These are phyloP conservation scores for Callosobruchus maculatus DNA, from an alignment of 2,888 invertebrate species.

Conservation along the genomic window DNA sequence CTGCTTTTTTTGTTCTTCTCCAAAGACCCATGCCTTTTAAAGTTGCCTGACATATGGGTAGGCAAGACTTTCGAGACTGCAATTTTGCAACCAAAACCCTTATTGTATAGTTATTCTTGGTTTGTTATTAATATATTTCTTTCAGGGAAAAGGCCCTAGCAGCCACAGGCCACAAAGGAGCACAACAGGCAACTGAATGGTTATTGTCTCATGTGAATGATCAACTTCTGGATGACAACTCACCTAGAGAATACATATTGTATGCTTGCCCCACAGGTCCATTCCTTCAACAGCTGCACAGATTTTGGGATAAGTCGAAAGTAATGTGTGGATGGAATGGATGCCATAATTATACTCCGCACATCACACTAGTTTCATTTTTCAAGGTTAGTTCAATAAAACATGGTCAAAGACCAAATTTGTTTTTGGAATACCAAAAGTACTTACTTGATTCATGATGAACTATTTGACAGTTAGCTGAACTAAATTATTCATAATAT, in stretches of 20 bases:
- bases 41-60: too few relatives aligned
- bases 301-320: constrained; percentile 77
- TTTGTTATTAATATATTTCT: too few relatives aligned
- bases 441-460: too few relatives aligned
- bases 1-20: too few relatives aligned
- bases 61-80: too few relatives aligned
- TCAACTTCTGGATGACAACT: constrained; percentile 69
- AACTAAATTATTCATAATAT: too few relatives aligned
- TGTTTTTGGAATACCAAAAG: too few relatives aligned
- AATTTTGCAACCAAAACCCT: too few relatives aligned
- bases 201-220: constrained; percentile 86
- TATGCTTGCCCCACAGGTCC: constrained; percentile 82
- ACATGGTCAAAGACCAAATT: too few relatives aligned
- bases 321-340: constrained; percentile 80
- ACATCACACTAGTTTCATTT: constrained; percentile 85
- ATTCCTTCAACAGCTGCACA: constrained; percentile 66
- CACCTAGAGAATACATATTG: constrained; percentile 80
- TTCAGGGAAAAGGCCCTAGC: constrained; percentile 83
- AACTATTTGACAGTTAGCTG: too few relatives aligned
- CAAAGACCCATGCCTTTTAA: too few relatives aligned
- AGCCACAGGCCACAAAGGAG: constrained; percentile 83
- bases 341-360: constrained; percentile 86
- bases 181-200: constrained; percentile 89
- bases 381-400: constrained; percentile 75
- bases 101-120: too few relatives aligned